A percentile compares a stretch with the other conserved stretches of the same genome.
Evolutionary conservation across 1,140 invertebrate genomes (phyloP).

Genomic region (Eriocheir sinensis): DNA sequence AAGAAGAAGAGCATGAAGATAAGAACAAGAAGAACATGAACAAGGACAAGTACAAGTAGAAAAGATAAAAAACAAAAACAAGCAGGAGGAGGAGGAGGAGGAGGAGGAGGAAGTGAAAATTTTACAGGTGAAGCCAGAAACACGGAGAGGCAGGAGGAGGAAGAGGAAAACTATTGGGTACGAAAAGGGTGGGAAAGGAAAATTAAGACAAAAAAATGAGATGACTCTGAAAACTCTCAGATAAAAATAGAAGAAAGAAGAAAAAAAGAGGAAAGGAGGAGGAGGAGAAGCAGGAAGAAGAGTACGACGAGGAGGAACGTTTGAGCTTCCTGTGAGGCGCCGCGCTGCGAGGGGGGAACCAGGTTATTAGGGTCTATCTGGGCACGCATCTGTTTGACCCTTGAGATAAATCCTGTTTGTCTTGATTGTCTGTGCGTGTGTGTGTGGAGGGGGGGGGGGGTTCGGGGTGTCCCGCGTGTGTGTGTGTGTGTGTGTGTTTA

Average conservation of each 20-base stretch:
- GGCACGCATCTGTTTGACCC: too few relatives aligned
- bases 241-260: neutral
- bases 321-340: too few relatives aligned
- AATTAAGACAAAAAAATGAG: neutral
- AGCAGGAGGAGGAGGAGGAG: neutral
- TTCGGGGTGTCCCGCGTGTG: too few relatives aligned
- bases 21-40: neutral
- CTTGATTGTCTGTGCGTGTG: too few relatives aligned
- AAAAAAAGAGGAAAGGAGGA: neutral
- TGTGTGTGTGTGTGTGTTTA: too few relatives aligned
- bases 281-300: neutral
- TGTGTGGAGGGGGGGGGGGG: too few relatives aligned
- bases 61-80: neutral
- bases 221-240: neutral
- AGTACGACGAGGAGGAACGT: neutral
- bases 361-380: too few relatives aligned
- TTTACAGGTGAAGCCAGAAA: neutral
- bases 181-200: neutral
- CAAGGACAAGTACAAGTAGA: neutral
- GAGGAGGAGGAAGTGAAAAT: neutral
- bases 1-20: neutral
- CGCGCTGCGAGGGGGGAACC: too few relatives aligned
- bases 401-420: too few relatives aligned
- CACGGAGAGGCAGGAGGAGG: neutral
- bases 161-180: neutral